Evolutionary conservation across 2,888 invertebrate species (phyloP).

Genomic region (Deroplatys truncata): DNA sequence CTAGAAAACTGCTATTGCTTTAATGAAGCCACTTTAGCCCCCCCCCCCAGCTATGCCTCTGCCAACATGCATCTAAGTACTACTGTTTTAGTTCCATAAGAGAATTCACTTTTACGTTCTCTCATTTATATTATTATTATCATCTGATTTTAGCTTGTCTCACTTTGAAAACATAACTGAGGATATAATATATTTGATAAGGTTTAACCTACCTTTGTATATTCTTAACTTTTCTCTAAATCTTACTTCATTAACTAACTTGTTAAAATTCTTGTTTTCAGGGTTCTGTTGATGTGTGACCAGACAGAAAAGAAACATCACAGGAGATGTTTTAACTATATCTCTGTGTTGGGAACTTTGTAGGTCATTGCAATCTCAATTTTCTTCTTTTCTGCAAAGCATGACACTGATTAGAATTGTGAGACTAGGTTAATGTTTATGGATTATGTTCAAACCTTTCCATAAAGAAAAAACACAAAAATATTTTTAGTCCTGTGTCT

Average conservation of each 20-base stretch:
- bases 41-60: too few species aligned
- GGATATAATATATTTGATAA: too few species aligned
- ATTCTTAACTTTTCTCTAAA: not conserved
- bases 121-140: too few species aligned
- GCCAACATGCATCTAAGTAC: too few species aligned
- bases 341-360: constrained; percentile 5
- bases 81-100: too few species aligned
- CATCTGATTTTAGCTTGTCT: too few species aligned
- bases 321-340: not conserved
- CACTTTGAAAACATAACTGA: too few species aligned
- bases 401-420: not conserved
- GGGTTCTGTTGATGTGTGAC: not conserved
- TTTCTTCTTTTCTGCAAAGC: constrained; percentile 5
- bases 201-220: not conserved
- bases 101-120: too few species aligned
- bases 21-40: too few species aligned
- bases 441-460: constrained; percentile 1
- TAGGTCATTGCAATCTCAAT: constrained; percentile 13
- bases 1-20: too few species aligned
- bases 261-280: not conserved
- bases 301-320: not conserved
- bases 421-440: constrained; percentile 10
- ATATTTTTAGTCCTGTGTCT: not conserved
- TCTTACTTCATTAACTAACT: not conserved
- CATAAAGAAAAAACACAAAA: not conserved